Evolutionary conservation across 2,797 vertebrate species (phyloP).

Genomic region (Periparus ater): DNA sequence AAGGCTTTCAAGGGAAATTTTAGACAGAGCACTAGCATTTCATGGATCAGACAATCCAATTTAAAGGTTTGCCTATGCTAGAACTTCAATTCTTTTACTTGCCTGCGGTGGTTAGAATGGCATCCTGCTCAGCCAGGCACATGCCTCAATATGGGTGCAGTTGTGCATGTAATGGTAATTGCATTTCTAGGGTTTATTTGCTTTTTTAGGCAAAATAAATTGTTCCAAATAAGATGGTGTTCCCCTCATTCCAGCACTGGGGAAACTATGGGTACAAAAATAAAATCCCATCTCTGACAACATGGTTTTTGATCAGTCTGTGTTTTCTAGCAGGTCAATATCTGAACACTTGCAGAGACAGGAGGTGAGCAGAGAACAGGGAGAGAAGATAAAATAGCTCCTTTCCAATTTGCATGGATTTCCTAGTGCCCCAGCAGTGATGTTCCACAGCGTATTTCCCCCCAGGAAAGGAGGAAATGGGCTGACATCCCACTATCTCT

Average conservation of each 20-base stretch:
- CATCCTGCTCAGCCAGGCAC: background rate
- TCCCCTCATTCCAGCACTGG: background rate
- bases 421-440: background rate
- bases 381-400: background rate
- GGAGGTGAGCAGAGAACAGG: background rate
- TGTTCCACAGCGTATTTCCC: accelerated
- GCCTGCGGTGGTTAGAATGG: background rate
- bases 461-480: background rate
- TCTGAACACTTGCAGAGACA: background rate
- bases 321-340: background rate
- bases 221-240: background rate
- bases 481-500: background rate
- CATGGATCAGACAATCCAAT: constrained; percentile 33
- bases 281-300: background rate
- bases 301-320: accelerated
- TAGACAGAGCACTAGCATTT: constrained; percentile 36
- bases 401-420: background rate
- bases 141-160: background rate
- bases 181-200: background rate
- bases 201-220: background rate
- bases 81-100: constrained; percentile 4
- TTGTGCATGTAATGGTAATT: background rate
- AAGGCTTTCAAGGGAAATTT: constrained; percentile 41
- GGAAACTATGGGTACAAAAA: background rate
- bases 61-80: background rate